Percentiles rank a stretch among this genome's conserved stretches.
These are phyloP conservation scores for Trachemys scripta DNA, from an alignment of 2,113 vertebrate species.

Conservation along the genomic window DNA sequence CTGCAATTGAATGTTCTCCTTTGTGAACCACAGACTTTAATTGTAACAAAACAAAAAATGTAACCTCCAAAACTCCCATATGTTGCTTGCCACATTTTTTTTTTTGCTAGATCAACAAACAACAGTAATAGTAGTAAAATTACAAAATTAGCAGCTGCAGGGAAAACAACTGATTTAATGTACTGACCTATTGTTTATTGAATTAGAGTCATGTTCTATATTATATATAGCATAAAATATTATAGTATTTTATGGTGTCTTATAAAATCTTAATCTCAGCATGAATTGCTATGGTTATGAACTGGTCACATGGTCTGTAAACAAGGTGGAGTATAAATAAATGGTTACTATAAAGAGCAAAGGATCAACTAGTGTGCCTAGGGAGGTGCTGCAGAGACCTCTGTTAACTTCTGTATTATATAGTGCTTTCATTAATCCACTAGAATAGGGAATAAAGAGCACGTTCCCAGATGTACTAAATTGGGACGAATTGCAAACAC, in stretches of 20 bases:
- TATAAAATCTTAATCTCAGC: neutral
- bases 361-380: neutral
- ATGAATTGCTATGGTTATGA: neutral
- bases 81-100: neutral
- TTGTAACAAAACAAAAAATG: neutral
- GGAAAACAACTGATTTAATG: neutral
- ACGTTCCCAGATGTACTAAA: neutral
- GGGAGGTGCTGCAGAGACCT: neutral
- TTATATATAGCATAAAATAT: too few relatives aligned
- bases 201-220: neutral
- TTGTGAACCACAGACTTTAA: neutral
- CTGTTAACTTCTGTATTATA: conserved; percentile 12
- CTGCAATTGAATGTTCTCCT: neutral
- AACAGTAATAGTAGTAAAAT: neutral
- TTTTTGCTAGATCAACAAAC: neutral
- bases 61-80: neutral
- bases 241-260: neutral
- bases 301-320: neutral
- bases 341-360: neutral
- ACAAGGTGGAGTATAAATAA: conserved; percentile 8
- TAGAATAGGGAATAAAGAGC: neutral
- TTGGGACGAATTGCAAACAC: neutral
- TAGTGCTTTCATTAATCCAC: neutral
- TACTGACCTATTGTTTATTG: neutral
- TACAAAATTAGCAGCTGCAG: neutral